These are phyloP conservation scores for Falco punctatus DNA, from an alignment of 2,113 vertebrate genomes.

Conservation along the genomic window DNA sequence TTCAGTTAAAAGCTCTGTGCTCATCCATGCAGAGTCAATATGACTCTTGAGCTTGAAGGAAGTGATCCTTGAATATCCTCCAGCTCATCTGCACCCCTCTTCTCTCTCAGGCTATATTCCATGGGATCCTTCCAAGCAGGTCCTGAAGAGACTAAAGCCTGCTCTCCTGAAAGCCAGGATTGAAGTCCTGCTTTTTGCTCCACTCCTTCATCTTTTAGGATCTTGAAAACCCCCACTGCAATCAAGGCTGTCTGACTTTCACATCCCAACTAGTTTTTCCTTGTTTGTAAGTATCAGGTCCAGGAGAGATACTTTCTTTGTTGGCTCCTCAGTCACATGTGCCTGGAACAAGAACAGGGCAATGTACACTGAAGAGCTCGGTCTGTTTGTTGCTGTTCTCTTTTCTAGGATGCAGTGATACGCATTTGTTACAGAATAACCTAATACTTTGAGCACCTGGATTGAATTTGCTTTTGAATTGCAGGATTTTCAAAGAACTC, in stretches of 20 bases:
- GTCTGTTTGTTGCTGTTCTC: neutral
- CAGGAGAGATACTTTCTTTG: neutral
- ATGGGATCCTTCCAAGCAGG: neutral
- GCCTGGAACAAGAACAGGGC: neutral
- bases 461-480: neutral
- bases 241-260: neutral
- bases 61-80: neutral
- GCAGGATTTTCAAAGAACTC: neutral
- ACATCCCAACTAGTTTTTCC: neutral
- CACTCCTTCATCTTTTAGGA: neutral
- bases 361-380: neutral
- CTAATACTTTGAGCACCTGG: neutral
- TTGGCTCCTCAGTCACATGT: neutral
- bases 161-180: neutral
- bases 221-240: neutral
- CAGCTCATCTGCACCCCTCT: neutral
- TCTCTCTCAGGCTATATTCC: neutral
- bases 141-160: neutral
- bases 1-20: neutral
- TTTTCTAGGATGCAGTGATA: neutral
- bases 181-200: neutral
- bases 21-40: neutral
- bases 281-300: neutral
- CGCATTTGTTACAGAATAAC: rapidly evolving
- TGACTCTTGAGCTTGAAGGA: neutral